Evolutionary conservation across 1,140 invertebrate genomes (phyloP).

Genomic region (Drosophila ohnishii): DNA sequence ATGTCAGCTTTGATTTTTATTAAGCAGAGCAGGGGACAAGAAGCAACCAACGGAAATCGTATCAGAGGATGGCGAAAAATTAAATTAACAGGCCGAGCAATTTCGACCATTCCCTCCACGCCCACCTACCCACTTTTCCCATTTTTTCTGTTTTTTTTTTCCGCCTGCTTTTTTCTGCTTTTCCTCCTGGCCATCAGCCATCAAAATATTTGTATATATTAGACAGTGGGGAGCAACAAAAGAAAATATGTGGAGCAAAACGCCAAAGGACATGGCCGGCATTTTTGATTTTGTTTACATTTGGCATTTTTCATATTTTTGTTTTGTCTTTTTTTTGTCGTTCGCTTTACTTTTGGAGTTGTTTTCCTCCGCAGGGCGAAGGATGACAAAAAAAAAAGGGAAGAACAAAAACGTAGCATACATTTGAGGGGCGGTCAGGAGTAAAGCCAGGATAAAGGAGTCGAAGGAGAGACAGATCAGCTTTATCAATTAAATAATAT

Average conservation of each 20-base stretch:
- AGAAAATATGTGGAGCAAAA: slow-evolving; percentile 46
- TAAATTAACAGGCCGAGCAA: slow-evolving; percentile 45
- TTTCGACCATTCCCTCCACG: slow-evolving; percentile 1
- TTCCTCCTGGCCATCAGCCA: slow-evolving; percentile 16
- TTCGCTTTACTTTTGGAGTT: background rate
- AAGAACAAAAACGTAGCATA: slow-evolving; percentile 28
- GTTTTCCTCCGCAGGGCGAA: slow-evolving; percentile 13
- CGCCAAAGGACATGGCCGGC: slow-evolving; percentile 55
- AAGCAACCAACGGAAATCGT: background rate
- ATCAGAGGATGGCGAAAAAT: slow-evolving; percentile 22
- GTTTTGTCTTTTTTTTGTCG: slow-evolving; percentile 1
- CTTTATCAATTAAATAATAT: background rate
- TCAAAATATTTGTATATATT: slow-evolving; percentile 50
- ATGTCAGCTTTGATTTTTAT: slow-evolving; percentile 24
- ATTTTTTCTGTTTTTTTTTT: background rate
- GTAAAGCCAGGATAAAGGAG: background rate
- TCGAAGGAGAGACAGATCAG: background rate
- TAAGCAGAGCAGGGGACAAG: background rate
- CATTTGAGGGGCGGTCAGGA: slow-evolving; percentile 3
- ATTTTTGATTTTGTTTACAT: slow-evolving; percentile 67
- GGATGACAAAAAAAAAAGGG: background rate
- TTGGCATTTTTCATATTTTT: slow-evolving; percentile 38
- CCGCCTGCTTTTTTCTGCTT: background rate
- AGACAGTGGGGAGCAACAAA: slow-evolving; percentile 25
- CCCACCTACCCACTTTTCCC: background rate